phyloP scores from a whole-genome alignment of 2,113 vertebrate genomes.

The Lepidothrix coronata region DNA sequence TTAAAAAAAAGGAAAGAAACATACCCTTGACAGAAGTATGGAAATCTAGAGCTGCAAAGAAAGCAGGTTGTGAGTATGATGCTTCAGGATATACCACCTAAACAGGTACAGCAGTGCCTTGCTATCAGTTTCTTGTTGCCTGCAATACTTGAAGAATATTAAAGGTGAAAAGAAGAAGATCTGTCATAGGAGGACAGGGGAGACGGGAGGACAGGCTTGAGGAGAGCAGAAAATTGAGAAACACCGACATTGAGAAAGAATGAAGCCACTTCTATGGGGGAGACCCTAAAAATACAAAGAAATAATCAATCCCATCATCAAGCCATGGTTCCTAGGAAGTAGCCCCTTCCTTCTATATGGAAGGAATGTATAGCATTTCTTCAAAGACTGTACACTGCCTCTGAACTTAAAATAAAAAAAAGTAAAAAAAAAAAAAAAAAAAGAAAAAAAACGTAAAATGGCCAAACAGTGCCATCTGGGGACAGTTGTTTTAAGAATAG shows the following conservation, averaged over 20 bases:
- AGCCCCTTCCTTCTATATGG: background rate
- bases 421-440: background rate
- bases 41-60: background rate
- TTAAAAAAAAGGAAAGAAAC: background rate
- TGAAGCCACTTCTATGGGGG: background rate
- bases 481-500: background rate
- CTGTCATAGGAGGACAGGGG: background rate
- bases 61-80: background rate
- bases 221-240: background rate
- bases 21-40: background rate
- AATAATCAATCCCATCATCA: background rate
- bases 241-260: background rate
- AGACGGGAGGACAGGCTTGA: too few species aligned
- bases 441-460: background rate
- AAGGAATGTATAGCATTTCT: background rate
- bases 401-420: background rate
- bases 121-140: background rate
- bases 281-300: background rate
- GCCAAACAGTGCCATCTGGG: constrained; percentile 30
- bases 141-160: background rate
- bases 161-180: background rate
- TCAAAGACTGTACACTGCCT: background rate
- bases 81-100: background rate
- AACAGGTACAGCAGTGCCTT: background rate
- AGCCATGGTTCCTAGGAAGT: background rate